Conservation (phyloP, 2,888 invertebrate species). For the Ichneumoninae sp. region DNA sequence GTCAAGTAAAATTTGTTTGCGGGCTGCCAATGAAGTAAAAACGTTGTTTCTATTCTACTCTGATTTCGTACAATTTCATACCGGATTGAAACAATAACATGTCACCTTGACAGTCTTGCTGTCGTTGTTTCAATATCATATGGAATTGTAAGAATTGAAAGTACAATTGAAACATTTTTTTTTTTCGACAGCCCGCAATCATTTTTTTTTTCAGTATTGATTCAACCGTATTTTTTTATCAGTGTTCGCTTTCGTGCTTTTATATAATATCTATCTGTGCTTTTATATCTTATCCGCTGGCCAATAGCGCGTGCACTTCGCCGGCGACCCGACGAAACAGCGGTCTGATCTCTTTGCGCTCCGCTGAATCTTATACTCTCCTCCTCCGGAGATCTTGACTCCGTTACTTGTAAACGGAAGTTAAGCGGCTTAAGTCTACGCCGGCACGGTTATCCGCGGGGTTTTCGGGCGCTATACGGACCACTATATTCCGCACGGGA, state of each 20-base stretch:
- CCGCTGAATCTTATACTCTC: conserved; percentile 55
- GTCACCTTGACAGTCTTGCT: no score
- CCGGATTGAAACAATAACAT: no score
- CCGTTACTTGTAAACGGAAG: conserved; percentile 68
- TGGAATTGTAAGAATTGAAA: no score
- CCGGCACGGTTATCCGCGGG: conserved; percentile 50
- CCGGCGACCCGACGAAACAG: conserved; percentile 20
- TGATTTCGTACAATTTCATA: no score
- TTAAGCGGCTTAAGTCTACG: conserved; percentile 69
- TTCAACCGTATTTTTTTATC: no score
- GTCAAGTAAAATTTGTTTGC: no score
- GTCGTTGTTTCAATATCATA: no score
- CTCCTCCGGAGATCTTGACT: conserved; percentile 59
- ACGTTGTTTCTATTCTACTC: no score
- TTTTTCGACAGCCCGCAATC: no score
- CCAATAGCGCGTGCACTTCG: conserved; percentile 35
- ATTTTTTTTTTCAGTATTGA: no score
- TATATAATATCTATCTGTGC: conserved; percentile 8
- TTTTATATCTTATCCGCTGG: neutral
- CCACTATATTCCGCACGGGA: conserved; percentile 14
- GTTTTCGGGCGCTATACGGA: conserved; percentile 4
- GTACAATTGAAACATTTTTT: no score
- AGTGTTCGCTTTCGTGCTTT: neutral
- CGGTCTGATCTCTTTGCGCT: conserved; percentile 27
- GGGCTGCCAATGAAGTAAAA: no score